These are phyloP conservation scores for Siphonodentalium dalli DNA, from an alignment of 2,888 invertebrate genomes.

Conservation along the genomic window DNA sequence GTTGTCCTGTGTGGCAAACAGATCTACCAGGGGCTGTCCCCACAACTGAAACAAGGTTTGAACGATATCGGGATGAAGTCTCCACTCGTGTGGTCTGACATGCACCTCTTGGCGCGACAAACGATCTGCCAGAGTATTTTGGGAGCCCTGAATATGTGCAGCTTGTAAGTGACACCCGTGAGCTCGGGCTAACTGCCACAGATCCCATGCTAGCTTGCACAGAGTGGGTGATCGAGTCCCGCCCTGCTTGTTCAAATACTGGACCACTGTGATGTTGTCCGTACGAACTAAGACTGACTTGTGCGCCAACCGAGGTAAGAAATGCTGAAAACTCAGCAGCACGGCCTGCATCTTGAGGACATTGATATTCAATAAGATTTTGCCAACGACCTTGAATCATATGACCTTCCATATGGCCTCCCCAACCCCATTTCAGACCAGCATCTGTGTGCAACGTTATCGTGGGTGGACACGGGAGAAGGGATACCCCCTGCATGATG, in stretches of 20 bases:
- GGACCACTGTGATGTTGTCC: conserved; percentile 11
- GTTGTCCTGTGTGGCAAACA: conserved; percentile 15
- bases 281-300: neutral
- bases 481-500: conserved; percentile 1
- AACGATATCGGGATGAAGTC: conserved; percentile 10
- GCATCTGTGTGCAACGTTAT: too few species aligned
- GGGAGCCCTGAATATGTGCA: conserved; percentile 12
- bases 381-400: too few species aligned
- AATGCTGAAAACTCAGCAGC: too few species aligned
- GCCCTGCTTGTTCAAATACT: conserved; percentile 7
- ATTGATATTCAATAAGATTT: too few species aligned
- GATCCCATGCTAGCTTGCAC: conserved; percentile 6
- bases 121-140: conserved; percentile 14
- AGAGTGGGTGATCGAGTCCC: neutral
- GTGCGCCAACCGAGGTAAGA: too few species aligned
- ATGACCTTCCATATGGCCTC: too few species aligned
- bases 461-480: too few species aligned
- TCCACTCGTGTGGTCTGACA: conserved; percentile 14
- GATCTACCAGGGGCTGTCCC: conserved; percentile 10
- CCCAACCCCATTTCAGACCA: too few species aligned
- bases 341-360: too few species aligned
- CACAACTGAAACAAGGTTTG: conserved; percentile 7
- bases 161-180: conserved; percentile 11
- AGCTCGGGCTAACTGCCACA: conserved; percentile 7
- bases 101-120: conserved; percentile 1